Percentiles rank a stretch among this genome's conserved stretches.
Conservation (phyloP, 2,888 invertebrate genomes). For the Idaea aversata region DNA sequence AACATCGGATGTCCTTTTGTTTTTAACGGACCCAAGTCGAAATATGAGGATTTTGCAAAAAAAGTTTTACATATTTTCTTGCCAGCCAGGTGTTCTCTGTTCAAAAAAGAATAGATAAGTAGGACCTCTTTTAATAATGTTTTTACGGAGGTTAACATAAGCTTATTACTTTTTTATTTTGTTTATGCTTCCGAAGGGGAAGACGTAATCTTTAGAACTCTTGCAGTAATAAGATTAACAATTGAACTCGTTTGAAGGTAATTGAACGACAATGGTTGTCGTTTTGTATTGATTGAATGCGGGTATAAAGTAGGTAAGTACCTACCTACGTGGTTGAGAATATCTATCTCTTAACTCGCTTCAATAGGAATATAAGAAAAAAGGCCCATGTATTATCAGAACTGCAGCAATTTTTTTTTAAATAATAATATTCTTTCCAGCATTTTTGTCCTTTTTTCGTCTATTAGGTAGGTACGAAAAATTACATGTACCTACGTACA, state of each 20-base stretch:
- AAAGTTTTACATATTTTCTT: background rate
- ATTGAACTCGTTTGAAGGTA: conserved; percentile 4
- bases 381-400: no score
- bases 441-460: no score
- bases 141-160: no score
- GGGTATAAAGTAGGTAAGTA: background rate
- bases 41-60: background rate
- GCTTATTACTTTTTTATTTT: no score
- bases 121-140: no score
- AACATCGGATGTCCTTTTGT: background rate
- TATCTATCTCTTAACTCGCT: no score
- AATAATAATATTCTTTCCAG: no score
- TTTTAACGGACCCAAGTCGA: background rate
- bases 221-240: background rate
- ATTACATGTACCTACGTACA: no score
- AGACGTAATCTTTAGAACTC: background rate
- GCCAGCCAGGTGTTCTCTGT: background rate
- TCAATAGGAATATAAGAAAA: no score
- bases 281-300: background rate
- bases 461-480: no score
- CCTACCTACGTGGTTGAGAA: background rate
- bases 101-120: background rate
- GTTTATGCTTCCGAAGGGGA: no score
- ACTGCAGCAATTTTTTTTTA: no score
- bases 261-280: conserved; percentile 9